A percentile compares a stretch with the other conserved stretches of the same genome.
Conservation (phyloP, 1,140 invertebrate genomes). For the Hydropsyche tenuis region DNA sequence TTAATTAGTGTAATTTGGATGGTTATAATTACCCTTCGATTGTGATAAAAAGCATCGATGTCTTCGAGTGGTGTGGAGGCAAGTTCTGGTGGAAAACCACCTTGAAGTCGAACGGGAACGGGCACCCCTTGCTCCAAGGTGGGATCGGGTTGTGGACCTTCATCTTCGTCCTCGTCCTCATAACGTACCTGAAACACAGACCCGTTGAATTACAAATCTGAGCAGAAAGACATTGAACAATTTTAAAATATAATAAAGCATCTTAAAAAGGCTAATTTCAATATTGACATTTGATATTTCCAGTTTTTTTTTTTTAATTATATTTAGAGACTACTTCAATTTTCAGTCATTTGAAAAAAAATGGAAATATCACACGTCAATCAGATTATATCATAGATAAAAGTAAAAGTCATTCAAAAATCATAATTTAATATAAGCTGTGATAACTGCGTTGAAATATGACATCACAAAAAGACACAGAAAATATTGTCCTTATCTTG, state of each 20-base stretch:
- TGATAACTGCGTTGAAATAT: conserved; percentile 35
- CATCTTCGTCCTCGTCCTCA: conserved; percentile 95
- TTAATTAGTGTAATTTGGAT: background rate
- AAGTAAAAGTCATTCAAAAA: conserved; percentile 32
- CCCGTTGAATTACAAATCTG: background rate
- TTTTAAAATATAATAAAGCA: conserved; percentile 6
- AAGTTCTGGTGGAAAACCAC: conserved; percentile 88
- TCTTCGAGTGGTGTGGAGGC: conserved; percentile 93
- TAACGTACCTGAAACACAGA: conserved; percentile 79
- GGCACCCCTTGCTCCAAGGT: conserved; percentile 91
- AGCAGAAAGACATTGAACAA: background rate
- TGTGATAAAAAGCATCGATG: conserved; percentile 92
- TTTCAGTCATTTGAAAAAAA: too few species aligned
- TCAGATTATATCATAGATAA: conserved; percentile 5
- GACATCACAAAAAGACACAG: conserved; percentile 30
- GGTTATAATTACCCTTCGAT: conserved; percentile 79
- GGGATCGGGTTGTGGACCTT: conserved; percentile 91
- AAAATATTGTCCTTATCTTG: background rate
- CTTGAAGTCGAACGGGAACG: conserved; percentile 86
- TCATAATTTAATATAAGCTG: conserved; percentile 32
- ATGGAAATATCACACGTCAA: conserved; percentile 19
- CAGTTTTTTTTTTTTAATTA: too few species aligned
- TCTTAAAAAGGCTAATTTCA: conserved; percentile 8
- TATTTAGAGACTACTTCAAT: too few species aligned
- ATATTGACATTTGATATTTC: conserved; percentile 14